Base-by-base conservation (phyloP, 2,888 invertebrate genomes). In the Agrypnus murinus region DNA sequence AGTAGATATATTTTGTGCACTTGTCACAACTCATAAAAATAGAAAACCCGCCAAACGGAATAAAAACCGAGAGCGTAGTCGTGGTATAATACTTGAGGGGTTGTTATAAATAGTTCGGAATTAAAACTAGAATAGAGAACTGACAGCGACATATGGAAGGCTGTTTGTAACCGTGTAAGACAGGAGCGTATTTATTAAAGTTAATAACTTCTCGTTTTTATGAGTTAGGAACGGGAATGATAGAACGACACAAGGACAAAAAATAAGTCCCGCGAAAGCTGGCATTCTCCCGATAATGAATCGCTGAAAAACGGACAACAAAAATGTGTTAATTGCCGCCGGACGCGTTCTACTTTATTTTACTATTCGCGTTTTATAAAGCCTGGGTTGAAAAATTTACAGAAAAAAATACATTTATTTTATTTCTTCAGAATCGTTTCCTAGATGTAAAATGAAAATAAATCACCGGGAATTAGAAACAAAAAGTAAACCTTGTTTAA, bases 181-280 rank as follows among this genome's bases (percentile, higher is more conserved):
- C 62, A 63, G 48, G 36, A 48, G 38, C 40, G 57, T 57, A 57
- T 57, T 57, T 57, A 57, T 57, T 57, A 57, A 57, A 57, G 62
- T 63, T 63, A 63, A 63, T 63, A 63, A 63, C 62, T 63, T 63
- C 62, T 48, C 62, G 62, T 63, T 63, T 63, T 63, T 48, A 63
- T 32, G 38, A 50, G 57, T 36, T 57, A 15, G 57, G n/a, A 57
- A 25, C 40, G 19, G 19, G 40, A 57, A 38, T 57, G 57, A 57
- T 57, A 57, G 57, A 57, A 57, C 57, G 57, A 57, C 40, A 25
- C 7, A 1, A 25, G 9, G 38, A 57, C 36, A 57, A 36, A 57
- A 50, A 50, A 50, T 50, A 50, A 50, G 50, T 50, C 50, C 50
- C 8, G 50, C 7, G 32, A 50, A 50, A 50, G 50, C 31, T 50